Evolutionary conservation across 2,888 invertebrate species (phyloP), one percentile per base, ranked within the genome.

Genomic region (Cantharis lateralis): DNA sequence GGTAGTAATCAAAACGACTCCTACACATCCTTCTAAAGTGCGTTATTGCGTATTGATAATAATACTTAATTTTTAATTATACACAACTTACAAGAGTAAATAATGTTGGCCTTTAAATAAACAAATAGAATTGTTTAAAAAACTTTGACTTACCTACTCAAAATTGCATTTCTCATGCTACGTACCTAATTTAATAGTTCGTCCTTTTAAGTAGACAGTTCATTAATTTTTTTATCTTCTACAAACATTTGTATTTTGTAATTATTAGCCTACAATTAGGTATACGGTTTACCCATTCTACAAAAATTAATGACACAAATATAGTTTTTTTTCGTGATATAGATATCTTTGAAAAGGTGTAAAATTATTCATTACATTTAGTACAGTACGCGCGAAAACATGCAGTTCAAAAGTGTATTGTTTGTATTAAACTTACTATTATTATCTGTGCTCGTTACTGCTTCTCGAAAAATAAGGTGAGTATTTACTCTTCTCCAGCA

Each of bases 361-460:
- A 74, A 61, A 70, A 74, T 70, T 69, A 74, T 74, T 70, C 74
- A 74, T 74, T 74, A 32, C 63, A 70, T 70, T 74, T 74, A 61
- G 74, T 61, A 48, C 69, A 70, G 70, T 64, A 48, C n/a, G 48
- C 71, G 75, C 71, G 70, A 71, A 70, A 71, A 75, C 68, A 75
- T 75, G 75, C 15, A 9, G 15, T 70, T 62, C 15, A 66, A 26
- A 62, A 28, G 71, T 71, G 61, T 71, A 61, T 75, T 74, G 48
- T 62, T 75, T 48, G 18, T 62, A 15, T 71, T 75, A 26, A 28
- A 66, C 64, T 24, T 66, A 13, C 7, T 24, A 66, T 66, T 66
- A 66, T 66, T 20, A 32, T 69, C 10, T 69, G 13, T 15, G 28
- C 68, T 68, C 13, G 26, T 69, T 73, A 9, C 3, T 20, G 28